Percentiles rank a stretch among this genome's conserved stretches.
Conservation (phyloP, 2,888 invertebrate species). For the Phengaris arion region DNA sequence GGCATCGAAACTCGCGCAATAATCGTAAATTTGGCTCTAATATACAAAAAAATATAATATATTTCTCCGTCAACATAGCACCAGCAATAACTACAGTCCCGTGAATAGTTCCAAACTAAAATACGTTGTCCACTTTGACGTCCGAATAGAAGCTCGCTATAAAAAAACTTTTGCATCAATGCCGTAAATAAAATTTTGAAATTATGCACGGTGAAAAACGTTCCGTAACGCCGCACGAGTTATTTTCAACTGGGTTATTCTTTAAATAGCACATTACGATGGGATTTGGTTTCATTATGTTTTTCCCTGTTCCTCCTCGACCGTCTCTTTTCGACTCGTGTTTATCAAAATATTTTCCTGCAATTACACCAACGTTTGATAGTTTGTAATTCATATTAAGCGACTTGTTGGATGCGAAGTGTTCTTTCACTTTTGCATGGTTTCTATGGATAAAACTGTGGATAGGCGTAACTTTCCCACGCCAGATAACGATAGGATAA, state of each 20-base stretch:
- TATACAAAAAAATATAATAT: constrained; percentile 24
- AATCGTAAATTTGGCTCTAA: constrained; percentile 30
- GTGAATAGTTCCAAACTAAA: constrained; percentile 30
- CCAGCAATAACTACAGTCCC: constrained; percentile 24
- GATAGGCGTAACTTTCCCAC: neutral
- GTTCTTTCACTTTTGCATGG: neutral
- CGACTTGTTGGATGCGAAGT: neutral
- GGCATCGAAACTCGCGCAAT: constrained; percentile 27
- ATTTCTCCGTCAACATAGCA: constrained; percentile 14
- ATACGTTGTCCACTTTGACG: constrained; percentile 43
- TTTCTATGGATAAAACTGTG: neutral
- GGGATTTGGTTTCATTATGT: constrained; percentile 78
- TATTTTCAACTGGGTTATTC: constrained; percentile 78
- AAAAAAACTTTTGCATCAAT: constrained; percentile 64
- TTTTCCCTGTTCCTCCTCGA: constrained; percentile 72
- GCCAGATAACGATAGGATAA: neutral
- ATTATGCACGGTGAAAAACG: constrained; percentile 73
- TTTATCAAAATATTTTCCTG: constrained; percentile 14
- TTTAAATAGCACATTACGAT: constrained; percentile 79
- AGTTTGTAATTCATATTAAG: neutral
- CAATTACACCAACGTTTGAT: neutral
- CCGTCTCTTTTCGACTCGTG: constrained; percentile 56
- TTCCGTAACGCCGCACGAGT: constrained; percentile 73
- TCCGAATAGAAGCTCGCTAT: constrained; percentile 45
- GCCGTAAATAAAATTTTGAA: constrained; percentile 73